Conservation (phyloP, 2,888 invertebrate genomes). For the Dexiosoma caninum region DNA sequence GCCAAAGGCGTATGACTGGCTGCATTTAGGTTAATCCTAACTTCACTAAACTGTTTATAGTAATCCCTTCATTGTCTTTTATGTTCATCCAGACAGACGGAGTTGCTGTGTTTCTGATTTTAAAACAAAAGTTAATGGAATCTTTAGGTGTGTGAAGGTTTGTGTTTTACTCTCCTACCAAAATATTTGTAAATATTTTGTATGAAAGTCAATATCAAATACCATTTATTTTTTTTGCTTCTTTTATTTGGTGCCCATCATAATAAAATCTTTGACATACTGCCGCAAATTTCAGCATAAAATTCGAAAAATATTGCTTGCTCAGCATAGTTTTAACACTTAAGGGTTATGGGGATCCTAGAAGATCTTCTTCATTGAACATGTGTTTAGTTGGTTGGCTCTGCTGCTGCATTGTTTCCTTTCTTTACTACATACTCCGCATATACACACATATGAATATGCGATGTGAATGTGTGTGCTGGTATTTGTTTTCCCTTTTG, state of each 20-base stretch:
- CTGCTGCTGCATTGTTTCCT: neutral
- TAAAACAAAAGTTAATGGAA: slow-evolving; percentile 28
- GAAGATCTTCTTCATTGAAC: slow-evolving; percentile 17
- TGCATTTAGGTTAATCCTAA: slow-evolving; percentile 32
- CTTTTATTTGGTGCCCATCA: slow-evolving; percentile 4
- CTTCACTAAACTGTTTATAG: slow-evolving; percentile 4
- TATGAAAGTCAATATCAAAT: slow-evolving; percentile 29
- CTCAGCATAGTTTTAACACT: slow-evolving; percentile 60
- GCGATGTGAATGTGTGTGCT: neutral
- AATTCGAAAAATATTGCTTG: slow-evolving; percentile 45
- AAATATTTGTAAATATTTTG: slow-evolving; percentile 61
- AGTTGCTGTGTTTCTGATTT: slow-evolving; percentile 25
- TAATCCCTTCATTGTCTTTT: slow-evolving; percentile 3
- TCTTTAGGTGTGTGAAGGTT: neutral
- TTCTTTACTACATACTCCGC: neutral
- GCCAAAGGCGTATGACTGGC: slow-evolving; percentile 44
- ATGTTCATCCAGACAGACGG: neutral
- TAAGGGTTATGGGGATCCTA: slow-evolving; percentile 42
- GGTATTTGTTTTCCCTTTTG: slow-evolving; percentile 40
- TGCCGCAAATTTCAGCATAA: slow-evolving; percentile 60
- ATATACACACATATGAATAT: too few relatives aligned
- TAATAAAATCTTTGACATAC: slow-evolving; percentile 59
- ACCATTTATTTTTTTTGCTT: slow-evolving; percentile 48
- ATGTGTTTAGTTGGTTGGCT: slow-evolving; percentile 6
- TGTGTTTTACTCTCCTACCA: slow-evolving; percentile 15